Evolutionary conservation across 2,888 invertebrate genomes (phyloP).

Genomic region (Trachelus tabidus): DNA sequence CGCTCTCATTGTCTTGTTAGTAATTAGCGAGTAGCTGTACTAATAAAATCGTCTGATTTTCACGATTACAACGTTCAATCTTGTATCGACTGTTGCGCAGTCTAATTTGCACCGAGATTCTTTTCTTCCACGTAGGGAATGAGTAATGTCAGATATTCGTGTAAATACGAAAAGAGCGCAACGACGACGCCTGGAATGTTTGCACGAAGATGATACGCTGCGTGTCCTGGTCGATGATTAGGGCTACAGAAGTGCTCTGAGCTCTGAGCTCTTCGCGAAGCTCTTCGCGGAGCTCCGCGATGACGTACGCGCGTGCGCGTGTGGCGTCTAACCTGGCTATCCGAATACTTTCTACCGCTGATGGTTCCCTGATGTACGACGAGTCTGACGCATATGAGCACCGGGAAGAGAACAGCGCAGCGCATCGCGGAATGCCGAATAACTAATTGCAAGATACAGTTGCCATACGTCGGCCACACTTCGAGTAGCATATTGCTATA

Average conservation of each 20-base stretch:
- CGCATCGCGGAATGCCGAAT: too few species aligned
- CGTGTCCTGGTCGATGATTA: slow-evolving; percentile 47
- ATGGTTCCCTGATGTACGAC: slow-evolving; percentile 49
- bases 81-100: too few species aligned
- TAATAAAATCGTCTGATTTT: too few species aligned
- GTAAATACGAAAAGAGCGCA: too few species aligned
- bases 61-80: too few species aligned
- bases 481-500: background rate
- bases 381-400: slow-evolving; percentile 61
- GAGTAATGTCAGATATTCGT: too few species aligned
- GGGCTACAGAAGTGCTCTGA: slow-evolving; percentile 38
- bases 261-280: too few species aligned
- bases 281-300: background rate
- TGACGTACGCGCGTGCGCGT: slow-evolving; percentile 3
- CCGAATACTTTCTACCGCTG: slow-evolving; percentile 21
- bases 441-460: too few species aligned
- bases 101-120: too few species aligned
- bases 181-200: slow-evolving; percentile 8
- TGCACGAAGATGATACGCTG: slow-evolving; percentile 51
- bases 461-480: too few species aligned
- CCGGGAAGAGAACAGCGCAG: slow-evolving; percentile 24
- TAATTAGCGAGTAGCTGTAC: slow-evolving; percentile 45
- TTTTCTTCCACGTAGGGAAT: too few species aligned
- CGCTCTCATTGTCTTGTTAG: slow-evolving; percentile 58
- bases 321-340: background rate